These are phyloP conservation scores for Pollenia angustigena DNA, from an alignment of 2,888 invertebrate species.

Conservation along the genomic window DNA sequence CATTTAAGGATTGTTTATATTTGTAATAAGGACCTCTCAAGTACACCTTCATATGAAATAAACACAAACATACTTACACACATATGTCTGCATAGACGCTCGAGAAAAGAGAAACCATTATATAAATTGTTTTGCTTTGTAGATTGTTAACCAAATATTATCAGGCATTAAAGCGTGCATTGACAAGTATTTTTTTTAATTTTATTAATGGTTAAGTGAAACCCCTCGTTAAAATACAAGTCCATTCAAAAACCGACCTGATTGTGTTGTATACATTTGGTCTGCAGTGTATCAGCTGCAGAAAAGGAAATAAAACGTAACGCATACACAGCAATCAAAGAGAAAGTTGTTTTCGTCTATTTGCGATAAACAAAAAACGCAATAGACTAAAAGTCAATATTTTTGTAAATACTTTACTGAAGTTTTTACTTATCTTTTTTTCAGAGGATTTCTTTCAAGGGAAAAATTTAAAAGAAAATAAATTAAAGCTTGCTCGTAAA, in stretches of 20 bases:
- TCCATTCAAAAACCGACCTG: conserved; percentile 8
- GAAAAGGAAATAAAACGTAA: background rate
- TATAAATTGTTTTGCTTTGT: conserved; percentile 71
- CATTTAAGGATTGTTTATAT: conserved; percentile 53
- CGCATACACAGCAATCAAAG: conserved; percentile 59
- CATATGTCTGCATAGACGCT: background rate
- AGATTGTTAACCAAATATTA: conserved; percentile 67
- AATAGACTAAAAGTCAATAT: conserved; percentile 71
- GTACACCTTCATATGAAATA: background rate
- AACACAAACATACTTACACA: background rate
- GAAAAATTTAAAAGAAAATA: conserved; percentile 47
- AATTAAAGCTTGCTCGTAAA: conserved; percentile 55
- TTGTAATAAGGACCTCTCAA: conserved; percentile 54
- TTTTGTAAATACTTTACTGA: conserved; percentile 63
- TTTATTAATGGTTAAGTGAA: conserved; percentile 69
- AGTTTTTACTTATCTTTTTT: conserved; percentile 24
- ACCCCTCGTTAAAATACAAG: conserved; percentile 39
- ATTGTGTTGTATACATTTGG: conserved; percentile 3
- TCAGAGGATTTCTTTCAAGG: background rate
- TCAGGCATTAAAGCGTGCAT: conserved; percentile 69
- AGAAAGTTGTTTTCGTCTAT: conserved; percentile 39
- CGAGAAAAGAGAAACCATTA: conserved; percentile 62
- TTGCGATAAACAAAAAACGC: conserved; percentile 44
- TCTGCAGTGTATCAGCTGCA: background rate
- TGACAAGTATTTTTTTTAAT: conserved; percentile 71